Evolutionary conservation across 2,888 invertebrate species (phyloP).

Genomic region (Cheiracanthium punctorium): DNA sequence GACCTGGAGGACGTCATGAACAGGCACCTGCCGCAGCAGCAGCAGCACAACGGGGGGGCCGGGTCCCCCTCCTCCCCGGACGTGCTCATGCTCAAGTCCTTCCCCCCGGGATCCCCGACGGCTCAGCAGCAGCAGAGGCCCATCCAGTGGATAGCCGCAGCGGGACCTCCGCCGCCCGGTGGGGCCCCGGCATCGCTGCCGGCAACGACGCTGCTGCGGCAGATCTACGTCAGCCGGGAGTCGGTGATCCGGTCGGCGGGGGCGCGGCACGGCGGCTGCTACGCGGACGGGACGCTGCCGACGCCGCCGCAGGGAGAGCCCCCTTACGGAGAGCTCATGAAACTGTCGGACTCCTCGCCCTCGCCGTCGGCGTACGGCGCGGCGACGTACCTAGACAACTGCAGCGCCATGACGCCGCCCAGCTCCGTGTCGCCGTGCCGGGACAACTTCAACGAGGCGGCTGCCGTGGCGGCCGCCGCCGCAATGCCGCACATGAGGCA

Average conservation of each 20-base stretch:
- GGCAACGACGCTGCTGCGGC: conserved; percentile 90
- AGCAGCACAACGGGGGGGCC: conserved; percentile 71
- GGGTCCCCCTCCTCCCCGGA: conserved; percentile 35
- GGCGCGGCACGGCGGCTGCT: conserved; percentile 76
- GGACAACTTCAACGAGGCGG: conserved; percentile 82
- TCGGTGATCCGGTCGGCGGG: conserved; percentile 94
- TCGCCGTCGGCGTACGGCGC: conserved; percentile 75
- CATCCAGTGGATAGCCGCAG: conserved; percentile 96
- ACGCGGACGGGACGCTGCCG: conserved; percentile 82
- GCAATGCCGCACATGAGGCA: conserved; percentile 67
- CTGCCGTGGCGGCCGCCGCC: conserved; percentile 76
- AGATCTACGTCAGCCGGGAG: conserved; percentile 93
- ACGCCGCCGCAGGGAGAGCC: conserved; percentile 88
- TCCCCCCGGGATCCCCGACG: conserved; percentile 25
- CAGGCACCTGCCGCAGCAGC: conserved; percentile 83
- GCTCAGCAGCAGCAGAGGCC: no score
- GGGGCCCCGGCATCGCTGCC: conserved; percentile 81
- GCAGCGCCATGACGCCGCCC: conserved; percentile 93
- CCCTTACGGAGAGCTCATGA: conserved; percentile 76
- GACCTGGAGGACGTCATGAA: conserved; percentile 98
- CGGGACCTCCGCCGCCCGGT: conserved; percentile 79
- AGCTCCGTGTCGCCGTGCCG: conserved; percentile 96
- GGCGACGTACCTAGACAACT: conserved; percentile 79
- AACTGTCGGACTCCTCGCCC: conserved; percentile 79
- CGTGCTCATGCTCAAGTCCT: conserved; percentile 52